Evolutionary conservation across 2,888 invertebrate species (phyloP).

Genomic region (Acrobasis repandana): DNA sequence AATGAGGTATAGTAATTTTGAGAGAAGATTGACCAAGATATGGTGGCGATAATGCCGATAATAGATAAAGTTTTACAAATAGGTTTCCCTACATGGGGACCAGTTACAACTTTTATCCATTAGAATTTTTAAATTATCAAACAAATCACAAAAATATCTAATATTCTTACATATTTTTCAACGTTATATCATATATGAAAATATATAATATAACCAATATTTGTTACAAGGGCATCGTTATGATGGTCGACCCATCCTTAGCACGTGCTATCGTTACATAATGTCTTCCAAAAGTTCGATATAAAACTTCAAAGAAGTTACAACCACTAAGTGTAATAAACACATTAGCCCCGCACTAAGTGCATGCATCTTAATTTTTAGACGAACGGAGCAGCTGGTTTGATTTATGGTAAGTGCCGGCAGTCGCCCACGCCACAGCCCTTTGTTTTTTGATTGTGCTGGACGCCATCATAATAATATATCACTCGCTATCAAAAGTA

Average conservation of each 20-base stretch:
- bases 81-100: too few species aligned
- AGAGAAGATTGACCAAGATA: too few species aligned
- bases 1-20: too few species aligned
- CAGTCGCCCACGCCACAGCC: slow-evolving; percentile 54
- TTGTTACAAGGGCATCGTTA: too few species aligned
- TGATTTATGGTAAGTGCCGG: slow-evolving; percentile 63
- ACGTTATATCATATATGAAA: too few species aligned
- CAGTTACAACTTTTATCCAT: too few species aligned
- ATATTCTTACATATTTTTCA: too few species aligned
- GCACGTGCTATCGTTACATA: slow-evolving; percentile 1
- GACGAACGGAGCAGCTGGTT: slow-evolving; percentile 44
- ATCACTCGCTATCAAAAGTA: slow-evolving; percentile 11
- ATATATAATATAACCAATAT: too few species aligned
- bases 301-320: slow-evolving; percentile 17
- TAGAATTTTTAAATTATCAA: too few species aligned
- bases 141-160: too few species aligned
- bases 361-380: slow-evolving; percentile 37
- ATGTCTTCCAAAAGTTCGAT: not conserved
- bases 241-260: not conserved
- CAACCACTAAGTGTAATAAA: not conserved
- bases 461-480: slow-evolving; percentile 12
- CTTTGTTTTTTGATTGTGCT: slow-evolving; percentile 38
- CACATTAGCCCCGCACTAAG: slow-evolving; percentile 23
- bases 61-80: too few species aligned
- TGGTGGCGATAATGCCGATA: too few species aligned